Evolutionary conservation across 2,888 invertebrate genomes (phyloP).

Genomic region (Elgonia sp.): DNA sequence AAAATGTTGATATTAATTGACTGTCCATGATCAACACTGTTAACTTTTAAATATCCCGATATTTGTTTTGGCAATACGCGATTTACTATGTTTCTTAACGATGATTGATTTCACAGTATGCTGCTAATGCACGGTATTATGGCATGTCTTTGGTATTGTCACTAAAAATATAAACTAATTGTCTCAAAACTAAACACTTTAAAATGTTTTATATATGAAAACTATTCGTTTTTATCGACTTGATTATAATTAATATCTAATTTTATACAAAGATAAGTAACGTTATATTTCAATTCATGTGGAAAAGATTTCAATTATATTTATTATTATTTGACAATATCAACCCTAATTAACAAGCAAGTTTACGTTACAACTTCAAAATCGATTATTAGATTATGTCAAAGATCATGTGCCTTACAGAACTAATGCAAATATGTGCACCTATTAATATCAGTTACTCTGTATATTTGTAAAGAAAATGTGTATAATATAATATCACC

Average conservation of each 20-base stretch:
- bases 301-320: neutral
- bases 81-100: constrained; percentile 51
- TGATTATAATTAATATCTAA: neutral
- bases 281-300: neutral
- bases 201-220: constrained; percentile 16
- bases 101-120: constrained; percentile 78
- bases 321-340: constrained; percentile 42
- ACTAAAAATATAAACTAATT: constrained; percentile 56
- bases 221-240: neutral
- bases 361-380: constrained; percentile 1
- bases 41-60: constrained; percentile 28
- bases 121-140: constrained; percentile 82
- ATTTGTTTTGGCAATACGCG: constrained; percentile 61
- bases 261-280: constrained; percentile 5
- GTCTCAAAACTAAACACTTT: constrained; percentile 32
- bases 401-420: constrained; percentile 46
- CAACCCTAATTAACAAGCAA: constrained; percentile 1
- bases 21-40: constrained; percentile 46
- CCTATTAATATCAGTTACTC: constrained; percentile 70
- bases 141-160: constrained; percentile 80
- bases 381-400: neutral
- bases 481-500: constrained; percentile 48
- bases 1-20: neutral
- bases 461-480: constrained; percentile 65
- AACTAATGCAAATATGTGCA: constrained; percentile 71